Conservation (phyloP, 2,797 vertebrate genomes). For the Liasis olivaceus region DNA sequence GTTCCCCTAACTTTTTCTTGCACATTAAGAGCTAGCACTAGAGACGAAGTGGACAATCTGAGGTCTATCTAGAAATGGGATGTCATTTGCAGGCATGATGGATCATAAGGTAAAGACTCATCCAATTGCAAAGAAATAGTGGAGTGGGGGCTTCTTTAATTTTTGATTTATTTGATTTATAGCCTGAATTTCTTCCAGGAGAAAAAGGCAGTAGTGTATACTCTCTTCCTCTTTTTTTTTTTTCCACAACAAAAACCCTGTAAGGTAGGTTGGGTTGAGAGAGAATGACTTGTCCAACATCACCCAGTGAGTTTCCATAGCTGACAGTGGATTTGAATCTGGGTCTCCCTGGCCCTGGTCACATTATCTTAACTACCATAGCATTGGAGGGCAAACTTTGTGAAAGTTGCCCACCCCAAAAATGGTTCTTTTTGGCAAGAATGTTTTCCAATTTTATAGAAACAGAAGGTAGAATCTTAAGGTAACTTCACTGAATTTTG, state of each 20-base stretch:
- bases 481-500: neutral
- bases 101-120: too few species aligned
- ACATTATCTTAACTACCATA: neutral
- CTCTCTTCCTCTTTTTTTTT: neutral
- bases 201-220: neutral
- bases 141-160: neutral
- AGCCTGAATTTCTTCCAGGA: neutral
- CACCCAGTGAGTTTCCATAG: neutral
- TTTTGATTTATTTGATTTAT: neutral
- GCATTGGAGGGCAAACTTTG: neutral
- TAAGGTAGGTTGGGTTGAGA: neutral
- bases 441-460: neutral
- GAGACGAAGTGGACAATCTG: neutral
- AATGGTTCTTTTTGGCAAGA: neutral
- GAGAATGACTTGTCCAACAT: neutral
- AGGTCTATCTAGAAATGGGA: too few species aligned
- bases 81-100: too few species aligned
- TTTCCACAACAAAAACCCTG: neutral
- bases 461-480: neutral
- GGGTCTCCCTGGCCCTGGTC: neutral
- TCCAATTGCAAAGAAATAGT: too few species aligned
- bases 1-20: neutral
- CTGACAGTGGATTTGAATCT: neutral
- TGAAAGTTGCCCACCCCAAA: neutral
- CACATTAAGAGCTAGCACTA: neutral